A percentile compares a stretch with the other conserved stretches of the same genome.
Evolutionary conservation across 2,888 invertebrate species (phyloP).

Genomic region (Leptopilina myrica): DNA sequence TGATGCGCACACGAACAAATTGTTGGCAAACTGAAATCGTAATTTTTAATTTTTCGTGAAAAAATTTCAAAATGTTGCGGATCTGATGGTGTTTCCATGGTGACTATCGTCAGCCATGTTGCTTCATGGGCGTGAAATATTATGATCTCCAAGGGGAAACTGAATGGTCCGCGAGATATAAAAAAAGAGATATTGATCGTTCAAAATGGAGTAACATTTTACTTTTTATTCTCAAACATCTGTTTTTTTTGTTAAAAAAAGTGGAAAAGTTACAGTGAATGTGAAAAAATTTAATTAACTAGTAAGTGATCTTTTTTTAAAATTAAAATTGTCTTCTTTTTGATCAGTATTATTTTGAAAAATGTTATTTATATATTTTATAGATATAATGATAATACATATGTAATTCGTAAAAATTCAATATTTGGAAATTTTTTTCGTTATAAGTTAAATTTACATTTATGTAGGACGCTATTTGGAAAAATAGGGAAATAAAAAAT

Average conservation of each 20-base stretch:
- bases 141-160: constrained; percentile 21
- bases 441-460: background rate
- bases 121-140: constrained; percentile 63
- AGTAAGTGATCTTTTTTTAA: no score
- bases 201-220: constrained; percentile 32
- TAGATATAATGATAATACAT: no score
- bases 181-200: constrained; percentile 35
- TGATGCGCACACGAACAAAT: background rate
- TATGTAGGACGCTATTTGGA: background rate
- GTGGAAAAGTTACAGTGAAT: no score
- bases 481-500: no score
- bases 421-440: no score
- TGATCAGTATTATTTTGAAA: no score
- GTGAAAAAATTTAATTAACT: no score
- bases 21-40: background rate
- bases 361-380: no score
- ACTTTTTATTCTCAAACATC: background rate
- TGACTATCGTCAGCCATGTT: constrained; percentile 65
- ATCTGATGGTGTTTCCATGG: constrained; percentile 63
- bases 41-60: background rate
- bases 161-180: constrained; percentile 22
- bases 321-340: no score
- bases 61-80: constrained; percentile 11
- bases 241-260: background rate
- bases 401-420: no score